Evolutionary conservation across 2,113 vertebrate species (phyloP).

Genomic region (Hoplias malabaricus): DNA sequence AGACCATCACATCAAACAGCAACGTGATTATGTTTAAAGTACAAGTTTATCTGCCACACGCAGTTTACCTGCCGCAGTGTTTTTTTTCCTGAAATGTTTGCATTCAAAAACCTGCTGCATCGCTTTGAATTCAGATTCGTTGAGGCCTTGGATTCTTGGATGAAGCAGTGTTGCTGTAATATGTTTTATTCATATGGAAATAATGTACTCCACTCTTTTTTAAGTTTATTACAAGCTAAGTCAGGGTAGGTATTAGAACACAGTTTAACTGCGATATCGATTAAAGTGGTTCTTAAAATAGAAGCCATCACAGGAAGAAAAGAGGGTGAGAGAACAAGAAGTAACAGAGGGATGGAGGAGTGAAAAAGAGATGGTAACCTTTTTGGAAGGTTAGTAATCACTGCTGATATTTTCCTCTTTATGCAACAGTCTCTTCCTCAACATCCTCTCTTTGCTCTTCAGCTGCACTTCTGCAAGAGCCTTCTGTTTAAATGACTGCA

Average conservation of each 20-base stretch:
- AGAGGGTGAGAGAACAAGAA: background rate
- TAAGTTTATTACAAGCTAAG: too few species aligned
- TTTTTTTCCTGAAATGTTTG: too few species aligned
- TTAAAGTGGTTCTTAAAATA: conserved; percentile 22
- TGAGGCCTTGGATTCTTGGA: too few species aligned
- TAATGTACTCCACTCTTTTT: too few species aligned
- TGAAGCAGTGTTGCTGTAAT: too few species aligned
- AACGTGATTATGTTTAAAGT: too few species aligned
- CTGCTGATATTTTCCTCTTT: background rate
- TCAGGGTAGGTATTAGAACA: background rate
- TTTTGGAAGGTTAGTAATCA: background rate
- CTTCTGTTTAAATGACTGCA: background rate
- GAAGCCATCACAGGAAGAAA: background rate
- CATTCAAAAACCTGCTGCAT: too few species aligned
- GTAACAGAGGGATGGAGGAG: background rate
- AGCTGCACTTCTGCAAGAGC: background rate
- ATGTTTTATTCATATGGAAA: too few species aligned
- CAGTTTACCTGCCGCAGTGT: too few species aligned
- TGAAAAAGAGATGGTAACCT: background rate
- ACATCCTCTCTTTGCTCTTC: background rate
- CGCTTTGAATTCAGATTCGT: too few species aligned
- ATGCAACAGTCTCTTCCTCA: background rate
- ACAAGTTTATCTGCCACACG: too few species aligned
- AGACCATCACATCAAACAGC: too few species aligned
- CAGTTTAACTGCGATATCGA: background rate